phyloP scores from a whole-genome alignment of 1,140 invertebrate genomes.

The Diorhabda elongata region DNA sequence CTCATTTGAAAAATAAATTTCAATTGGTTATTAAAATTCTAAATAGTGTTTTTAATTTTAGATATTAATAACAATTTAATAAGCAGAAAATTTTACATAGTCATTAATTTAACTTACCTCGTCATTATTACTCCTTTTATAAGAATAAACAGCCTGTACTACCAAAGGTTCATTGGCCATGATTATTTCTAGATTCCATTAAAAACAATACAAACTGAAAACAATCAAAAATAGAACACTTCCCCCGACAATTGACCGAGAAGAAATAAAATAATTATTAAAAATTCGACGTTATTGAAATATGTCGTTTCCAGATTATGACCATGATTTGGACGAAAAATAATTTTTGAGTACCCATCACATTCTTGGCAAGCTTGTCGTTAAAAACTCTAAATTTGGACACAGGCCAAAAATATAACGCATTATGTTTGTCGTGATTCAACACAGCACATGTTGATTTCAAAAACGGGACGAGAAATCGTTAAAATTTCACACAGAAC shows the following conservation, averaged over 20 bases:
- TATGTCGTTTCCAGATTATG: constrained; percentile 27
- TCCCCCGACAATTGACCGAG: not conserved
- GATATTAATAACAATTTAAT: not conserved
- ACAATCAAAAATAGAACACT: constrained; percentile 4
- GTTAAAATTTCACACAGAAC: too few species aligned
- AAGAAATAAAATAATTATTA: constrained; percentile 8
- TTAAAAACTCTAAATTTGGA: constrained; percentile 31
- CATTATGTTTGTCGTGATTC: constrained; percentile 19
- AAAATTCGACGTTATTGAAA: constrained; percentile 11
- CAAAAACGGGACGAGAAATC: not conserved
- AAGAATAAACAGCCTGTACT: constrained; percentile 87
- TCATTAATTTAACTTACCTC: constrained; percentile 62
- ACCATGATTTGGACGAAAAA: constrained; percentile 38
- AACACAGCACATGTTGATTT: constrained; percentile 12
- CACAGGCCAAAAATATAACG: constrained; percentile 37
- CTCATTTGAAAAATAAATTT: too few species aligned
- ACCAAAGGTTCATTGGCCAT: constrained; percentile 63
- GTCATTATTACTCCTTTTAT: constrained; percentile 95
- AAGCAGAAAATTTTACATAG: not conserved
- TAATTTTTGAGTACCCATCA: constrained; percentile 43
- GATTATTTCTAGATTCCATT: constrained; percentile 37
- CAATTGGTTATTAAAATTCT: too few species aligned
- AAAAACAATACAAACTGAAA: constrained; percentile 11
- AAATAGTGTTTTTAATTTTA: too few species aligned
- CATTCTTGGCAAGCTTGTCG: constrained; percentile 46